Base-by-base conservation (phyloP, 2,113 vertebrate genomes). In the Sebastes fasciatus region DNA sequence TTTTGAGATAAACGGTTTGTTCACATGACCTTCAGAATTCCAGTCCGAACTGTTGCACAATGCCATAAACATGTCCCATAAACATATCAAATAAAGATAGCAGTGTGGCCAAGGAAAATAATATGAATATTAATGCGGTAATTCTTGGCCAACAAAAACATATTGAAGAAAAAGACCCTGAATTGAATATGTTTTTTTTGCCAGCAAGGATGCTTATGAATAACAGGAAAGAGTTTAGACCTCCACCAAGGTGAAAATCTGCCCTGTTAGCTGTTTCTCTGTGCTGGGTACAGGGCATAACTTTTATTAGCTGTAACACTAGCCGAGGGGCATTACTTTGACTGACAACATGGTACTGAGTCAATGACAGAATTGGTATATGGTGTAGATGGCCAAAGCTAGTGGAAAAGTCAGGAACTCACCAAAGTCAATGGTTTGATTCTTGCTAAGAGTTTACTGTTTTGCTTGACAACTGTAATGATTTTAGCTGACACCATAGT, bases 31-130 rank as follows among this genome's bases (percentile, higher is more conserved):
- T 71, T 66, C 1, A 65, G 34, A 62, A 84, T 64, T 82, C 73
- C 68, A 74, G 1, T 51, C 66, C 46, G 45, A 58, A 34, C 52
- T 13, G 1, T 85, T 90, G 76, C 87, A 61, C 49, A 88, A 89
- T 54, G 82, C 12, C 19, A 57, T 54, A 70, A 70, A 87, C 76
- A 81, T 55, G 82, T 55, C 54, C 54, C 51, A 79, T 73, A 76
- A 85, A 87, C 51, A 82, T 82, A 83, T 80, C 74, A 81, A 86
- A 89, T 80, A 87, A 80, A 83, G 79, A 89, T 84, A 88, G 69
- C 66, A 58, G 34, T 58, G 52, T 42, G 42, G 86, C 88, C 86
- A 91, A 91, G 79, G 80, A 61, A 86, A 91, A 88, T 73, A 82
- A 67, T 68, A 61, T 88, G 51, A 84, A 74, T 88, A 81, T 87